Conservation (phyloP, 2,113 vertebrate species). For the Callorhinus ursinus region DNA sequence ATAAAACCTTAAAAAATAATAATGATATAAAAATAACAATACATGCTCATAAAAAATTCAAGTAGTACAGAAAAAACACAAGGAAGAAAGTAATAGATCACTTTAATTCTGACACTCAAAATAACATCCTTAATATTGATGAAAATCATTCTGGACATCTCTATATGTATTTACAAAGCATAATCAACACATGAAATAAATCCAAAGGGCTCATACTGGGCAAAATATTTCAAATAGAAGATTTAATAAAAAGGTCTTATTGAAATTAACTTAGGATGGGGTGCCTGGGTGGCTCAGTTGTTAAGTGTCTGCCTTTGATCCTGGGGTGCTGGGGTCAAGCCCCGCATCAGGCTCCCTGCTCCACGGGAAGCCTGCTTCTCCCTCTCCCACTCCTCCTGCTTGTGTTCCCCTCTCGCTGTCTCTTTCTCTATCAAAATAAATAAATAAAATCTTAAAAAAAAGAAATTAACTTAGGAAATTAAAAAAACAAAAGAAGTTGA, state of each 20-base stretch:
- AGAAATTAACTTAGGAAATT: conserved; percentile 37
- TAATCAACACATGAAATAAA: neutral
- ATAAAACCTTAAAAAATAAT: neutral
- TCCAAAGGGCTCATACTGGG: neutral
- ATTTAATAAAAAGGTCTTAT: conserved; percentile 12
- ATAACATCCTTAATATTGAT: conserved; percentile 1
- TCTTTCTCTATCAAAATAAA: too few species aligned
- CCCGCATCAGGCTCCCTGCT: too few species aligned
- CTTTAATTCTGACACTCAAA: conserved; percentile 36
- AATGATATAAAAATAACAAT: neutral
- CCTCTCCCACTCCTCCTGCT: too few species aligned
- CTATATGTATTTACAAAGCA: neutral
- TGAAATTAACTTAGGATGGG: conserved; percentile 28
- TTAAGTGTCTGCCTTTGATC: too few species aligned
- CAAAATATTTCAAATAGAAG: conserved; percentile 35
- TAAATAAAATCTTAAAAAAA: too few species aligned
- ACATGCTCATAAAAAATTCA: neutral
- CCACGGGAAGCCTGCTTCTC: too few species aligned
- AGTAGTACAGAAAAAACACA: neutral
- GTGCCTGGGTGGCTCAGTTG: too few species aligned
- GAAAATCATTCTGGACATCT: conserved; percentile 11
- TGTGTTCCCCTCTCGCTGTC: too few species aligned
- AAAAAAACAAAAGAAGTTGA: neutral
- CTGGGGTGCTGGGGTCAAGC: too few species aligned
- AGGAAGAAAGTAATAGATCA: neutral